Evolutionary conservation across 2,113 vertebrate species (phyloP).

Genomic region (Apaloderma vittatum): DNA sequence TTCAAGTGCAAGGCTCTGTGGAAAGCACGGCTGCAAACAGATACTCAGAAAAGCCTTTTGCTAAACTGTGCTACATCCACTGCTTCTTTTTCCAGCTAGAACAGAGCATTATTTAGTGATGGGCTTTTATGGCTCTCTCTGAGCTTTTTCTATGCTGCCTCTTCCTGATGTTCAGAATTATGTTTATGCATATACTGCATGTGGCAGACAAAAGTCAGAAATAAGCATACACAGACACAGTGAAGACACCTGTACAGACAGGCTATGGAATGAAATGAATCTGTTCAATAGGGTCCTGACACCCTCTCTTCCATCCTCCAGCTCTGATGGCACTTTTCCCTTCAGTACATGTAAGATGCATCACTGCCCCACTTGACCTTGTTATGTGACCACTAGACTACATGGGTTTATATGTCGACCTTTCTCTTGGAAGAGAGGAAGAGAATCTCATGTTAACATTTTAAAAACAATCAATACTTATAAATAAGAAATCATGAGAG

Average conservation of each 20-base stretch:
- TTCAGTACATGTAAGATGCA: not conserved
- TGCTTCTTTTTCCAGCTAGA: not conserved
- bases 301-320: not conserved
- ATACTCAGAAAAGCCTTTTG: not conserved
- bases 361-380: not conserved
- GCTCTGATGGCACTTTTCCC: not conserved
- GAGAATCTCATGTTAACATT: not conserved
- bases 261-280: not conserved
- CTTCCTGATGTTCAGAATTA: not conserved
- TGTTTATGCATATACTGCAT: not conserved
- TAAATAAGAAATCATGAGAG: not conserved
- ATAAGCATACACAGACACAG: not conserved
- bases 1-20: not conserved
- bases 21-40: not conserved
- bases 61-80: not conserved
- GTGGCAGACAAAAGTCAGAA: not conserved
- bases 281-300: not conserved
- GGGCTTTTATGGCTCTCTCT: not conserved
- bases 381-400: not conserved
- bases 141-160: not conserved
- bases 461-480: not conserved
- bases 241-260: not conserved
- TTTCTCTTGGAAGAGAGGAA: not conserved
- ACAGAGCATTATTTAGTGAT: not conserved
- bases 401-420: not conserved